Percentiles rank a stretch among this genome's conserved stretches.
Conservation (phyloP, 2,113 vertebrate species). For the Cisticola juncidis region DNA sequence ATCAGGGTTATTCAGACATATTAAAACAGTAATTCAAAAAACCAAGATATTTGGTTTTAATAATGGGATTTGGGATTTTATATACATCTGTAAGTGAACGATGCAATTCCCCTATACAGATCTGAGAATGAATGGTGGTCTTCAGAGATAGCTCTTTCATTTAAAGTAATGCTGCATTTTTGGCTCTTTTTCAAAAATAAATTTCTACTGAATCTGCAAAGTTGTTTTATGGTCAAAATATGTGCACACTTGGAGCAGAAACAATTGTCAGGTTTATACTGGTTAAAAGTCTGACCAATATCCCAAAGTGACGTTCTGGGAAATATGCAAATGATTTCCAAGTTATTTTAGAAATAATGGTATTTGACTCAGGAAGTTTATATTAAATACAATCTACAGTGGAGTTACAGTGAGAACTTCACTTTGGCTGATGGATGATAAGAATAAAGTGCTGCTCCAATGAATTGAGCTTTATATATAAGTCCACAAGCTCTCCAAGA, state of each 20-base stretch:
- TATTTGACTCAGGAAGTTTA: constrained; percentile 73
- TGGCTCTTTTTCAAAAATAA: neutral
- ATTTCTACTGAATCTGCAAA: neutral
- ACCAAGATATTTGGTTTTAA: neutral
- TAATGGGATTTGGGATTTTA: neutral
- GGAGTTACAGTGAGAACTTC: constrained; percentile 60
- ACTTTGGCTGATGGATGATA: constrained; percentile 67
- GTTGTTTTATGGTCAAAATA: neutral
- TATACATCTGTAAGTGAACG: neutral
- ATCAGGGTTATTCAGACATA: neutral
- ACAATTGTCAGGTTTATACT: constrained; percentile 3
- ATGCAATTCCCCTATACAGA: neutral
- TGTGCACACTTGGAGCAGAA: neutral
- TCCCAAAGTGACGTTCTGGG: constrained; percentile 16
- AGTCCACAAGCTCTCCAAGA: neutral
- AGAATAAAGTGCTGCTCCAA: constrained; percentile 37
- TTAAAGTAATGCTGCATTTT: neutral
- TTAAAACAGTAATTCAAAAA: neutral
- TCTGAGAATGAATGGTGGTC: neutral
- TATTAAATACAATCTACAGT: constrained; percentile 65
- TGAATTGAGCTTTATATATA: constrained; percentile 44
- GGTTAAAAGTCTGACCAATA: constrained; percentile 19
- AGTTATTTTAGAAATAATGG: constrained; percentile 74
- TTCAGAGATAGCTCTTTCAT: neutral
- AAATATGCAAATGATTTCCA: constrained; percentile 65